Evolutionary conservation across 2,113 vertebrate species (phyloP).

Genomic region (Oncorhynchus masou): DNA sequence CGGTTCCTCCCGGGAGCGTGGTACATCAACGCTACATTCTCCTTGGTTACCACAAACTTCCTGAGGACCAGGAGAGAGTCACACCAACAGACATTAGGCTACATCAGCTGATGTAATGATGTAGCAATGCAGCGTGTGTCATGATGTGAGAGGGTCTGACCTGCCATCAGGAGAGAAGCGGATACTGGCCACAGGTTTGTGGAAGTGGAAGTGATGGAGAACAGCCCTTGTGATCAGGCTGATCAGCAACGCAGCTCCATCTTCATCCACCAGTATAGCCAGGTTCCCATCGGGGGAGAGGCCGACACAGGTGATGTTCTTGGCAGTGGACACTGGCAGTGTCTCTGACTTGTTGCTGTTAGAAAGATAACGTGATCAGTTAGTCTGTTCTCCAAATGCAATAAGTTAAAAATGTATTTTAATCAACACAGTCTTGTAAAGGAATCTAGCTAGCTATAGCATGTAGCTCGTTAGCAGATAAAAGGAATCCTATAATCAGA

Average conservation of each 20-base stretch:
- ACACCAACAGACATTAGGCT: neutral
- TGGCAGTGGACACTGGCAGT: slow-evolving; percentile 79
- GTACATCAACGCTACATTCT: slow-evolving; percentile 89
- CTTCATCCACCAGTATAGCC: slow-evolving; percentile 91
- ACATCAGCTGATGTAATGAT: neutral
- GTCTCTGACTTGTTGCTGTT: slow-evolving; percentile 91
- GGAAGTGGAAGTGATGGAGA: slow-evolving; percentile 90
- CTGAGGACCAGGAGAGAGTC: slow-evolving; percentile 55
- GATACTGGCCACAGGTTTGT: slow-evolving; percentile 88
- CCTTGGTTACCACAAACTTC: slow-evolving; percentile 91
- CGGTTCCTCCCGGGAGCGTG: slow-evolving; percentile 88
- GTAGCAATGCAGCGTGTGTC: too few relatives aligned
- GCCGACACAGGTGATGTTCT: slow-evolving; percentile 88
- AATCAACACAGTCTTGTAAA: neutral
- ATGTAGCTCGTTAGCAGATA: neutral
- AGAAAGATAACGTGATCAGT: neutral
- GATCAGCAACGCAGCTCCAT: slow-evolving; percentile 86
- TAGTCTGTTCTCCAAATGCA: too few relatives aligned
- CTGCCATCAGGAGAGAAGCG: slow-evolving; percentile 93
- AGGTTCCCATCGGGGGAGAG: slow-evolving; percentile 87
- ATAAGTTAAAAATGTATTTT: neutral
- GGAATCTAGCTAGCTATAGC: neutral
- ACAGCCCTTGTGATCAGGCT: slow-evolving; percentile 83
- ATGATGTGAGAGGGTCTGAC: slow-evolving; percentile 59
- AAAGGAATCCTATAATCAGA: neutral